Conservation (phyloP, 1,140 invertebrate species). For the Dreissena rostriformis region DNA sequence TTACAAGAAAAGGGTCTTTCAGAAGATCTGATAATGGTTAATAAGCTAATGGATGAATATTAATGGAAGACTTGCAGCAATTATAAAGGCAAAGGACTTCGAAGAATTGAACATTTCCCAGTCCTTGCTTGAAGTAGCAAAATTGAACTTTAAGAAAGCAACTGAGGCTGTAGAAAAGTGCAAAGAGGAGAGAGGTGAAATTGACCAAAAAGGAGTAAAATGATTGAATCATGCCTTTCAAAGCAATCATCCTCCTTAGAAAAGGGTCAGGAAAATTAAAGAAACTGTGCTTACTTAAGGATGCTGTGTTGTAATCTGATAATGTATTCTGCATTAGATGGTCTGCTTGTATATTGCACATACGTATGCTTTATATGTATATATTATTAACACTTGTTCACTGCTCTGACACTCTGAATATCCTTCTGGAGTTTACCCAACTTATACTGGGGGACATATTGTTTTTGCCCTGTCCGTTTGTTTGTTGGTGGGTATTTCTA, state of each 20-base stretch:
- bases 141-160: slow-evolving; percentile 14
- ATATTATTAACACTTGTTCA: no score
- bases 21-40: slow-evolving; percentile 13
- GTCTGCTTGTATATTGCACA: no score
- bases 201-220: slow-evolving; percentile 14
- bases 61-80: slow-evolving; percentile 2
- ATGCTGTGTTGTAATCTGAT: no score
- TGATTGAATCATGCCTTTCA: background rate
- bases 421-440: no score
- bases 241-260: background rate
- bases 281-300: no score
- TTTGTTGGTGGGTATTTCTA: no score
- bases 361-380: no score
- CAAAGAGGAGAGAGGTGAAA: slow-evolving; percentile 26
- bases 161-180: slow-evolving; percentile 12
- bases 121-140: slow-evolving; percentile 27
- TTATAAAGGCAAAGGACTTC: slow-evolving; percentile 22
- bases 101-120: slow-evolving; percentile 15
- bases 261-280: background rate
- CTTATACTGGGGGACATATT: no score
- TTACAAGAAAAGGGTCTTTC: slow-evolving; percentile 1
- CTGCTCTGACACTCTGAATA: no score
- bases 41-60: slow-evolving; percentile 24
- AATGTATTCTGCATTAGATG: no score
- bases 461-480: no score